These are phyloP conservation scores for Drosophila nikananu DNA, from an alignment of 1,140 invertebrate species.

Conservation along the genomic window DNA sequence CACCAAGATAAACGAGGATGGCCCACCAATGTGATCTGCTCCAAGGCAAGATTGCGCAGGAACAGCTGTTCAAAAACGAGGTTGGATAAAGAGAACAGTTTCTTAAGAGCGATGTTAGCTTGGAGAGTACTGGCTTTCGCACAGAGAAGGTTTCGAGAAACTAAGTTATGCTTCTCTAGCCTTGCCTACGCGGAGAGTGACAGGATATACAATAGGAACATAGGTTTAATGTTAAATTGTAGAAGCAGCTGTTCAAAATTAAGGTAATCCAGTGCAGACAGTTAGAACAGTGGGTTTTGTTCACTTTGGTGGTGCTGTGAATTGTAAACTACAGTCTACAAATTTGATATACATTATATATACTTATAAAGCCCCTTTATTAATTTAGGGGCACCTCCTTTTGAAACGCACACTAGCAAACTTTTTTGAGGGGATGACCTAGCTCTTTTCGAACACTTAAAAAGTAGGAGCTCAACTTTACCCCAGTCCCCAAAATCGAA, in stretches of 20 bases:
- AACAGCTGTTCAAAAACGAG: neutral
- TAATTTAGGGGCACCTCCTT: conserved; percentile 28
- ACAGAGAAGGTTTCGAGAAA: neutral
- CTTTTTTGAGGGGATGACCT: conserved; percentile 8
- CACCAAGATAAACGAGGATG: conserved; percentile 74
- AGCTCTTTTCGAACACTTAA: conserved; percentile 18
- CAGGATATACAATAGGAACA: neutral
- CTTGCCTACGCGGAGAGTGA: neutral
- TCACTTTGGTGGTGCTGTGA: conserved; percentile 48
- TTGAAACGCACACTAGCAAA: conserved; percentile 42
- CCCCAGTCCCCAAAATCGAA: neutral
- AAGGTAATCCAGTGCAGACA: conserved; percentile 3
- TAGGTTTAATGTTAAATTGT: neutral
- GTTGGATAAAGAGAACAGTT: neutral
- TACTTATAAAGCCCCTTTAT: conserved; percentile 19
- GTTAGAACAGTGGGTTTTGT: conserved; percentile 20
- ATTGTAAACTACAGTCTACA: conserved; percentile 45
- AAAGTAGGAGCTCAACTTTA: conserved; percentile 23
- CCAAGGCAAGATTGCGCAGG: neutral
- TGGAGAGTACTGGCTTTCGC: neutral
- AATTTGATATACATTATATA: conserved; percentile 61
- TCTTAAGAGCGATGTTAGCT: neutral
- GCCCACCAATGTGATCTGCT: conserved; percentile 61
- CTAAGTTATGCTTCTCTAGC: neutral
- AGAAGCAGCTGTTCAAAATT: conserved; percentile 35